Evolutionary conservation across 23 tunicate species (phyloP), one percentile per base, ranked within the genome.

Genomic region (Pegea sp.): DNA sequence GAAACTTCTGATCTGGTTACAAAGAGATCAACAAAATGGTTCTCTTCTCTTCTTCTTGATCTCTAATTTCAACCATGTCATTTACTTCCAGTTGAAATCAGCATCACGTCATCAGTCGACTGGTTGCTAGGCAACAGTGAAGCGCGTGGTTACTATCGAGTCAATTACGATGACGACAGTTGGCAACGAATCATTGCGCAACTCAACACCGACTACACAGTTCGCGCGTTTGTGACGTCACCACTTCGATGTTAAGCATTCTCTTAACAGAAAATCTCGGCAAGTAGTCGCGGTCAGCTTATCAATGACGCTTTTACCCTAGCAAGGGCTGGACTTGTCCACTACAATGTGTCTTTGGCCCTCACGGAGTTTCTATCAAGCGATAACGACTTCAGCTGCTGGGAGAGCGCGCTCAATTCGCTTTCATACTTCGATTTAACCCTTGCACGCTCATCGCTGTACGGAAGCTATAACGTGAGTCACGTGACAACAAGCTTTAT

Each of bases 141-240:
- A 22, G 76, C 71, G 0, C 46, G 58, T 56, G 90, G 90, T 21
- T 77, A 77, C 27, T 77, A 77, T 29, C 21, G 90, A 57, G 76
- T 77, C 18, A 77, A 77, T 31, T 77, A 77, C 32, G 90, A 77
- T 56, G 61, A 29, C 22, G 54, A 63, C 5, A 69, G 62, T 33
- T 77, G 90, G 90, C 24, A 50, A 2, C 16, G 34, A 34, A 57
- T 77, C 22, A 63, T 42, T 26, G 56, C 1, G 3, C 55, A 58
- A 13, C 49, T 74, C 22, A 59, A 66, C 3, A 32, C 29, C 56
- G 19, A 50, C 19, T 50, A 6, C 8, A 13, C 6, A 11, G 22
- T 13, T 50, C 6, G 22, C 56, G n/a, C n/a, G n/a, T n/a, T n/a
- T n/a, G n/a, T n/a, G n/a, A n/a, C n/a, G n/a, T n/a, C n/a, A n/a